These are phyloP conservation scores for Epinephelus moara DNA, from an alignment of 2,113 vertebrate genomes.

Conservation along the genomic window DNA sequence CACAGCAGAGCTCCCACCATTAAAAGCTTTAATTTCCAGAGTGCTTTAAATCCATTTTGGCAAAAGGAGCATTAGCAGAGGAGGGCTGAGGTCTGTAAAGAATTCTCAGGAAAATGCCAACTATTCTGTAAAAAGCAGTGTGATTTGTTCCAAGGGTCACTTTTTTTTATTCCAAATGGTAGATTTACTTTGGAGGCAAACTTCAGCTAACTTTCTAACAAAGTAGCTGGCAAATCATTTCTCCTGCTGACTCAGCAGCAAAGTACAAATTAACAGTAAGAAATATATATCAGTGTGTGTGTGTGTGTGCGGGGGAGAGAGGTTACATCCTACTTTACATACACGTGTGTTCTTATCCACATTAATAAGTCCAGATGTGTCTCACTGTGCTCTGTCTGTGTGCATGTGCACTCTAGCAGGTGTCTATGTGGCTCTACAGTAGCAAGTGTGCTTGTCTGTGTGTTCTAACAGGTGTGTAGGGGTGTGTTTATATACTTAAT, in stretches of 20 bases:
- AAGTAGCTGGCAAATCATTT: constrained; percentile 10
- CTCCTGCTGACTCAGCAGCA: constrained; percentile 28
- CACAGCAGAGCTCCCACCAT: background rate
- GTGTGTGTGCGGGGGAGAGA: background rate
- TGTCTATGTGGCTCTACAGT: background rate
- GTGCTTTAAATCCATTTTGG: constrained; percentile 13
- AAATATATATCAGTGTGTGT: background rate
- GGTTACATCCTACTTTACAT: background rate
- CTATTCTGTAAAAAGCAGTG: background rate
- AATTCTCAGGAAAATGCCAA: background rate
- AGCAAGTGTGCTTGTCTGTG: background rate
- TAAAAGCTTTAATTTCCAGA: constrained; percentile 4
- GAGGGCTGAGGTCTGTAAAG: background rate
- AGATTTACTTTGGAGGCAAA: constrained; percentile 18
- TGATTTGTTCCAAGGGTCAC: constrained; percentile 19
- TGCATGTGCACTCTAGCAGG: background rate
- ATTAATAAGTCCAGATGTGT: constrained; percentile 12
- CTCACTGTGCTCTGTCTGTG: background rate
- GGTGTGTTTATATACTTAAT: constrained; percentile 32
- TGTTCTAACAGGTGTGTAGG: constrained; percentile 2
- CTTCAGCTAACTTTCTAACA: constrained; percentile 2
- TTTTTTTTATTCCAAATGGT: background rate
- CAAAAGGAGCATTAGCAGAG: constrained; percentile 14
- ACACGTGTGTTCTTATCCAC: background rate
- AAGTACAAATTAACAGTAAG: constrained; percentile 12